phyloP scores from a whole-genome alignment of 1,140 invertebrate genomes.

The Rhynchophorus ferrugineus region DNA sequence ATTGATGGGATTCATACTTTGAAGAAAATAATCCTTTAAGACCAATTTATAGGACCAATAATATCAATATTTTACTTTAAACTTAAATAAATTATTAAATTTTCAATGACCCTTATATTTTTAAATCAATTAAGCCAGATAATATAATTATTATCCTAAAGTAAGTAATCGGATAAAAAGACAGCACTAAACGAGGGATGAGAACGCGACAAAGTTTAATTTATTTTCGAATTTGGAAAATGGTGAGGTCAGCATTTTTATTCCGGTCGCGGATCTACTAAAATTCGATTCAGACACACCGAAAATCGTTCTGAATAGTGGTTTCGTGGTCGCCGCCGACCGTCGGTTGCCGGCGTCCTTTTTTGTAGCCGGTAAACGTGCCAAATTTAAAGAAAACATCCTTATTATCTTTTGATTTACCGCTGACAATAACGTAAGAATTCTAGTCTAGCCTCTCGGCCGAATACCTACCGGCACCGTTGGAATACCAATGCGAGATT shows the following conservation, averaged over 20 bases:
- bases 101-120: no score
- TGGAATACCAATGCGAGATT: constrained; percentile 12
- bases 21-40: no score
- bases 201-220: background rate
- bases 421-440: constrained; percentile 5
- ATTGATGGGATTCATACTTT: no score
- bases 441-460: background rate
- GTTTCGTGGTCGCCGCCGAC: background rate
- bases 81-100: no score
- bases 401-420: constrained; percentile 16
- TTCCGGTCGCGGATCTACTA: constrained; percentile 3
- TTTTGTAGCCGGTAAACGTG: constrained; percentile 13
- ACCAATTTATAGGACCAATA: no score
- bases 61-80: no score
- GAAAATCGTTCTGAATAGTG: background rate
- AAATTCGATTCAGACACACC: constrained; percentile 11
- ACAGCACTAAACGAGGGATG: no score
- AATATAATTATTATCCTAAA: no score
- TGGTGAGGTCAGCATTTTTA: background rate
- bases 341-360: constrained; percentile 6
- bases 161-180: no score
- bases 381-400: constrained; percentile 22
- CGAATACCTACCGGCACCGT: constrained; percentile 8
- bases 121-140: no score
- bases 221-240: background rate